A percentile compares a stretch with the other conserved stretches of the same genome.
phyloP scores from a whole-genome alignment of 2,888 invertebrate genomes.

The Cenopis cana region DNA sequence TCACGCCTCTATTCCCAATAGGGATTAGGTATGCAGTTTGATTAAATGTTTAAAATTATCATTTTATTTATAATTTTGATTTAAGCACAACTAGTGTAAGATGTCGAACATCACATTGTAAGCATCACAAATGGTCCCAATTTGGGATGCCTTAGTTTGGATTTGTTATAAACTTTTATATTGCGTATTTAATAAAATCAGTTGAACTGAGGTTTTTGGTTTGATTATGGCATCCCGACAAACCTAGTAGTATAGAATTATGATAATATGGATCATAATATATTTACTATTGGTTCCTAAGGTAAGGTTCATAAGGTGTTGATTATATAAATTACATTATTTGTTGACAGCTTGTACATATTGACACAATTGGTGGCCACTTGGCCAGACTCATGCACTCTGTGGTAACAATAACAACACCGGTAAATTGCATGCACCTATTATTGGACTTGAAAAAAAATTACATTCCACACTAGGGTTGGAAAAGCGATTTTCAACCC shows the following conservation, averaged over 20 bases:
- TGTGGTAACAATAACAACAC: not conserved
- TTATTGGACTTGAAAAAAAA: too few relatives aligned
- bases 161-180: conserved; percentile 48
- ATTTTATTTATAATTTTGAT: conserved; percentile 59
- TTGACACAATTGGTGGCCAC: not conserved
- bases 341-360: not conserved
- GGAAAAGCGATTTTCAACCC: too few relatives aligned
- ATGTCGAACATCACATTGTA: conserved; percentile 65
- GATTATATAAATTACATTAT: too few relatives aligned
- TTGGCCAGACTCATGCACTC: not conserved
- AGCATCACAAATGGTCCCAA: conserved; percentile 55
- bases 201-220: conserved; percentile 50
- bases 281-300: too few relatives aligned
- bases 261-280: too few relatives aligned
- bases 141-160: conserved; percentile 48
- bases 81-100: conserved; percentile 62
- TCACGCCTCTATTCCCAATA: too few relatives aligned
- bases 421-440: too few relatives aligned
- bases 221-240: not conserved
- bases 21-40: too few relatives aligned
- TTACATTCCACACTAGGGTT: too few relatives aligned
- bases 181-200: conserved; percentile 55
- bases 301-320: too few relatives aligned
- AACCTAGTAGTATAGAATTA: not conserved
- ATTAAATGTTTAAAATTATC: too few relatives aligned